A percentile compares a stretch with the other conserved stretches of the same genome.
These are phyloP conservation scores for Ambastaia sidthimunki DNA, from an alignment of 2,797 vertebrate genomes.

Conservation along the genomic window DNA sequence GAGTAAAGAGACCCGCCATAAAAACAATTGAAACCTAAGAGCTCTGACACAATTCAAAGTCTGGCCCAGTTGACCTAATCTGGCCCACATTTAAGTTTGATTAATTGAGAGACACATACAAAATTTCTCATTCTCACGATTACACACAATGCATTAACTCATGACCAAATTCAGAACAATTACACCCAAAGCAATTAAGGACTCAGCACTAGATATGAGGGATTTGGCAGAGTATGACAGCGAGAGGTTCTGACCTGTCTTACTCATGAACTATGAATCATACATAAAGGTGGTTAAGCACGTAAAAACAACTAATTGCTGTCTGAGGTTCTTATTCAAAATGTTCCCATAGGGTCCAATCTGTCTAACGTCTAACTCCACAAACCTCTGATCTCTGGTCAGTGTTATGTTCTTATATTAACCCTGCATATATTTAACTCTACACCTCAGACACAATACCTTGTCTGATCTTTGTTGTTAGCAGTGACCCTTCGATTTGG, in stretches of 20 bases:
- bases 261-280: slow-evolving; percentile 48
- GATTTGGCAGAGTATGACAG: slow-evolving; percentile 41
- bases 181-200: slow-evolving; percentile 35
- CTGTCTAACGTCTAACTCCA: slow-evolving; percentile 12
- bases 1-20: background rate
- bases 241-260: background rate
- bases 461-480: background rate
- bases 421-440: background rate
- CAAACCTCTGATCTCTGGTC: slow-evolving; percentile 12
- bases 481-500: slow-evolving; percentile 7
- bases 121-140: slow-evolving; percentile 31
- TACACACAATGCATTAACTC: slow-evolving; percentile 45
- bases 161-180: slow-evolving; percentile 40
- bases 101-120: slow-evolving; percentile 2
- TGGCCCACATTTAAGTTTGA: slow-evolving; percentile 26
- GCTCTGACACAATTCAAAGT: background rate
- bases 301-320: slow-evolving; percentile 50
- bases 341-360: slow-evolving; percentile 21
- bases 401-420: background rate
- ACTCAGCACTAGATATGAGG: slow-evolving; percentile 7
- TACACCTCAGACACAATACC: slow-evolving; percentile 14
- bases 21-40: background rate
- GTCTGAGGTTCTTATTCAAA: slow-evolving; percentile 16
- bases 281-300: slow-evolving; percentile 41
- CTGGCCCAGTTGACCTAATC: background rate